phyloP scores from a whole-genome alignment of 1,140 invertebrate genomes.

The Drosophila fuyamai region DNA sequence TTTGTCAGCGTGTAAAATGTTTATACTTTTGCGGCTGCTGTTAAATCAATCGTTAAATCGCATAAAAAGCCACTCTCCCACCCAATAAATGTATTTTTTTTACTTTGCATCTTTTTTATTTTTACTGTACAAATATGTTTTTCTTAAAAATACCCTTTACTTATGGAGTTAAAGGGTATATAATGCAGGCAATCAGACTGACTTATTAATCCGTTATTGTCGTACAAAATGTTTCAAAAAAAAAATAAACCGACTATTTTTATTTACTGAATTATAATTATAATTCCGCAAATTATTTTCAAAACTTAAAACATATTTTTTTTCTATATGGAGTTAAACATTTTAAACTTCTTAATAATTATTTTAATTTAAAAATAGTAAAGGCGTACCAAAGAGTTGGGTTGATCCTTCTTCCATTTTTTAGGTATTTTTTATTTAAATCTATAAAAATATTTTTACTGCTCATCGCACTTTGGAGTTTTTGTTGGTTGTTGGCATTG shows the following conservation, averaged over 20 bases:
- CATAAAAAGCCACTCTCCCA: constrained; percentile 69
- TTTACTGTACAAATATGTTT: constrained; percentile 2
- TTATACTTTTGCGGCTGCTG: constrained; percentile 62
- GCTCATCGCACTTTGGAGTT: constrained; percentile 46
- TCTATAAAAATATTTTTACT: constrained; percentile 59
- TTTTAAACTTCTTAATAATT: too few species aligned
- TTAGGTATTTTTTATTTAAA: constrained; percentile 19
- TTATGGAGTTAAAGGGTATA: background rate
- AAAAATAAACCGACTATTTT: too few species aligned
- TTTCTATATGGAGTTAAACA: too few species aligned
- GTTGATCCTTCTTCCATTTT: background rate
- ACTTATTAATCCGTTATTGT: too few species aligned
- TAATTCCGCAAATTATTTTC: too few species aligned
- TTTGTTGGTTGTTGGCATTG: constrained; percentile 40
- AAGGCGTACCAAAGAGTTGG: background rate
- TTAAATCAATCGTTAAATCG: constrained; percentile 80
- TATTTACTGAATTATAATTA: too few species aligned
- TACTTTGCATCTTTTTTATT: constrained; percentile 18
- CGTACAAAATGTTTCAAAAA: too few species aligned
- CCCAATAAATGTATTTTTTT: constrained; percentile 23
- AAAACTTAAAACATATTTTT: too few species aligned
- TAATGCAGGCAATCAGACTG: background rate
- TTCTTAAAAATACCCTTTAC: constrained; percentile 3
- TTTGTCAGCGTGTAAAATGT: constrained; percentile 57
- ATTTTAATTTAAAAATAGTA: too few species aligned